These are phyloP conservation scores for Brachionus rubens DNA, from an alignment of 1,140 invertebrate genomes.

Conservation along the genomic window DNA sequence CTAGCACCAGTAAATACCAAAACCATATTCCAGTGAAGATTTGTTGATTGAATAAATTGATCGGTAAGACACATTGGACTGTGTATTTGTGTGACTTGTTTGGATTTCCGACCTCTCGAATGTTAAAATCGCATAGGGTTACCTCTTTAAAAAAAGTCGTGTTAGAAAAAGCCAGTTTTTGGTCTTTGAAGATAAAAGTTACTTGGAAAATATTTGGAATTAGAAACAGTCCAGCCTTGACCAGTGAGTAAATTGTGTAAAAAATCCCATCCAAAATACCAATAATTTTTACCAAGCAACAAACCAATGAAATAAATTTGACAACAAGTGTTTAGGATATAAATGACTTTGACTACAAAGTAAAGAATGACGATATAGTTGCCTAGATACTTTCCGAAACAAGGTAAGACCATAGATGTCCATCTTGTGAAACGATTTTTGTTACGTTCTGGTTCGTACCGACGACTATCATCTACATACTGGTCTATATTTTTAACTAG, in stretches of 20 bases:
- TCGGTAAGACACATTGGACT: constrained; percentile 57
- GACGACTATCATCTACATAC: constrained; percentile 43
- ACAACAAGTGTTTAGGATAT: constrained; percentile 61
- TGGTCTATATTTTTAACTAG: constrained; percentile 44
- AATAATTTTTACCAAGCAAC: constrained; percentile 61
- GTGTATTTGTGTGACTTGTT: constrained; percentile 51
- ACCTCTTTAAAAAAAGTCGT: constrained; percentile 13
- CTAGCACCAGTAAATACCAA: constrained; percentile 56
- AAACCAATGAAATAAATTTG: constrained; percentile 62
- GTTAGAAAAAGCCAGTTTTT: not conserved
- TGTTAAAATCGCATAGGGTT: constrained; percentile 44
- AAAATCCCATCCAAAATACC: constrained; percentile 42
- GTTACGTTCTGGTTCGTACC: constrained; percentile 17
- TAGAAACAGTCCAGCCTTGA: constrained; percentile 33
- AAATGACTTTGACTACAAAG: constrained; percentile 61
- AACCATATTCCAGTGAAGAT: constrained; percentile 59
- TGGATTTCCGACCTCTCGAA: constrained; percentile 38
- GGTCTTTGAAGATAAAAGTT: too few relatives aligned
- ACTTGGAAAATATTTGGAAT: constrained; percentile 47
- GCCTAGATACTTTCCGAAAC: constrained; percentile 60
- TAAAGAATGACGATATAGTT: constrained; percentile 62
- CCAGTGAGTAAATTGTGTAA: constrained; percentile 10
- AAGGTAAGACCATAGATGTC: constrained; percentile 47
- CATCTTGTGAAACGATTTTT: not conserved
- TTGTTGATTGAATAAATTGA: constrained; percentile 61